These are phyloP conservation scores for Tupaia chinensis DNA, from an alignment of 2,113 vertebrate genomes.

Conservation along the genomic window DNA sequence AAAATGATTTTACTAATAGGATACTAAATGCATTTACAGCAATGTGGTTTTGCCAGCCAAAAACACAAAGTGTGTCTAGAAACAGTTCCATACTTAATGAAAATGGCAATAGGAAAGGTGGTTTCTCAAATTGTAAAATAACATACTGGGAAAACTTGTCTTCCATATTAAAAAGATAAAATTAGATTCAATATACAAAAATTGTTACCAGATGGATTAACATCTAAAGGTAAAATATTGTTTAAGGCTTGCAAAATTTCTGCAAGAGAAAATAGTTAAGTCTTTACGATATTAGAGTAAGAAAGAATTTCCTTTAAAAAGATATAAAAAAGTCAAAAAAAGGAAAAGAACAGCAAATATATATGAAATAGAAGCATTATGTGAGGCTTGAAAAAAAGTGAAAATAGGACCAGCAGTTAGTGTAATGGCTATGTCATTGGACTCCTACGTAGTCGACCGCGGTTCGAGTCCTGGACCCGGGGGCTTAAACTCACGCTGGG, in stretches of 20 bases:
- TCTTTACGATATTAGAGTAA: background rate
- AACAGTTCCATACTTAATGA: background rate
- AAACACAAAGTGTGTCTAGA: background rate
- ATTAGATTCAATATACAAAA: background rate
- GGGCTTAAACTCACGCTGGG: too few species aligned
- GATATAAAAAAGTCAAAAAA: background rate
- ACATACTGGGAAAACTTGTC: background rate
- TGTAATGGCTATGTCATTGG: too few species aligned
- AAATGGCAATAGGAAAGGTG: background rate
- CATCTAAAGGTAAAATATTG: background rate
- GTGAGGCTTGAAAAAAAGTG: background rate
- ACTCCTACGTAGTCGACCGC: too few species aligned
- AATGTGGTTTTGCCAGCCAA: background rate
- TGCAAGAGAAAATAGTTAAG: background rate
- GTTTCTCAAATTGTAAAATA: background rate
- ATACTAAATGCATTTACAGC: background rate
- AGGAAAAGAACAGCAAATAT: background rate
- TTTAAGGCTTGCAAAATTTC: background rate
- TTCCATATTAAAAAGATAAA: background rate
- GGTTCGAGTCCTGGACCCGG: too few species aligned
- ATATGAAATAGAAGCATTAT: background rate
- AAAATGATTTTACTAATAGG: background rate
- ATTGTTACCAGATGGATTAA: background rate
- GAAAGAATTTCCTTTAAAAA: background rate
- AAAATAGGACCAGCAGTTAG: background rate